These are phyloP conservation scores for Aselliscus stoliczkanus DNA, from an alignment of 2,797 vertebrate genomes.

Conservation along the genomic window DNA sequence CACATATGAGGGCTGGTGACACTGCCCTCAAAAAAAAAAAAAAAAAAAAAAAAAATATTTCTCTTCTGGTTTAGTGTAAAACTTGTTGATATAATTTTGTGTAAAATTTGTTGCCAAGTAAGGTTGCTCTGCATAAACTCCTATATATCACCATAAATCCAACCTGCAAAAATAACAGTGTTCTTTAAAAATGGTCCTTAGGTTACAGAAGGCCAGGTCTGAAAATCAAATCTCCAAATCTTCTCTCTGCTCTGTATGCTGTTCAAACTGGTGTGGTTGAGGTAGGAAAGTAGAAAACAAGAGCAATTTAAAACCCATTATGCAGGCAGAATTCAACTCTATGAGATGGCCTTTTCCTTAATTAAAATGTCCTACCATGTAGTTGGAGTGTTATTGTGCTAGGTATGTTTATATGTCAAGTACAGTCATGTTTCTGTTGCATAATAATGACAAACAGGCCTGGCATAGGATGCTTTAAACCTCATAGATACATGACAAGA, in stretches of 20 bases:
- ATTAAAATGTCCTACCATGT: neutral
- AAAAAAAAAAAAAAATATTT: constrained; percentile 27
- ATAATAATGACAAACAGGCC: constrained; percentile 10
- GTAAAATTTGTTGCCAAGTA: neutral
- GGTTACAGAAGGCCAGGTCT: neutral
- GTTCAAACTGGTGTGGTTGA: neutral
- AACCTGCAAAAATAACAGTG: constrained; percentile 12
- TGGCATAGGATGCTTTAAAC: neutral
- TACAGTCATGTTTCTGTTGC: neutral
- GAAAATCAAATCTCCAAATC: neutral
- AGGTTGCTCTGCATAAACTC: neutral
- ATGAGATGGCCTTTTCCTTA: neutral
- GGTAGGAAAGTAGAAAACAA: neutral
- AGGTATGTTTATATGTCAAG: constrained; percentile 4
- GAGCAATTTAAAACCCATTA: neutral
- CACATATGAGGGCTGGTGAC: too few relatives aligned
- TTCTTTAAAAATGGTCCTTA: neutral
- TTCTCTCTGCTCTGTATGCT: neutral
- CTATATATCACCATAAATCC: neutral
- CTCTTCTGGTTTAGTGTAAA: constrained; percentile 30
- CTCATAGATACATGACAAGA: neutral
- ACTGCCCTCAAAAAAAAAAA: too few relatives aligned
- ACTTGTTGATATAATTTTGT: neutral
- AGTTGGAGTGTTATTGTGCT: neutral
- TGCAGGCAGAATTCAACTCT: constrained; percentile 19